Percentiles rank a stretch among this genome's conserved stretches.
Conservation (phyloP, 2,888 invertebrate species). For the Magallana nippona region DNA sequence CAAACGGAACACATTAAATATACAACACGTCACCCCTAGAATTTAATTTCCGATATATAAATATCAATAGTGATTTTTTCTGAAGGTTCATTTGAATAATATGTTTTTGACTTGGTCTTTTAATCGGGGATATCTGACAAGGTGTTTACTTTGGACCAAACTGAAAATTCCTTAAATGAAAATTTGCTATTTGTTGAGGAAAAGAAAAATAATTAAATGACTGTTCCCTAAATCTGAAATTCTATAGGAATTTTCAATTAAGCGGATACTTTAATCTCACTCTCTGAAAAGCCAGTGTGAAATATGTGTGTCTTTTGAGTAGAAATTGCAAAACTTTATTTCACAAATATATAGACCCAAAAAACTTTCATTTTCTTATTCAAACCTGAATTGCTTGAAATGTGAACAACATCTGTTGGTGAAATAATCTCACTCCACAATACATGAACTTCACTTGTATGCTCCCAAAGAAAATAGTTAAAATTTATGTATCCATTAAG, state of each 20-base stretch:
- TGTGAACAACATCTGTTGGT: too few relatives aligned
- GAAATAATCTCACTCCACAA: too few relatives aligned
- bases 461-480: too few relatives aligned
- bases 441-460: too few relatives aligned
- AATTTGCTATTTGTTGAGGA: neutral
- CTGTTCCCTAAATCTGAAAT: neutral
- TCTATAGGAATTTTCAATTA: slow-evolving; percentile 10
- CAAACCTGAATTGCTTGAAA: slow-evolving; percentile 9
- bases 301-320: neutral
- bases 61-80: slow-evolving; percentile 2
- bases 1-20: slow-evolving; percentile 23
- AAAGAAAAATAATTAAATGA: neutral
- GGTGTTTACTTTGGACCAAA: neutral
- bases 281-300: neutral
- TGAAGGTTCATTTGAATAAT: slow-evolving; percentile 26
- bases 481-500: too few relatives aligned
- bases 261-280: slow-evolving; percentile 1
- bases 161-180: neutral
- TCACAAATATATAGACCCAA: too few relatives aligned
- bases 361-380: too few relatives aligned
- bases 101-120: slow-evolving; percentile 15
- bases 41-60: slow-evolving; percentile 27
- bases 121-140: neutral
- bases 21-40: slow-evolving; percentile 10
- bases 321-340: neutral